Conservation (phyloP, 2,797 vertebrate species). For the Fistularia commersonii region DNA sequence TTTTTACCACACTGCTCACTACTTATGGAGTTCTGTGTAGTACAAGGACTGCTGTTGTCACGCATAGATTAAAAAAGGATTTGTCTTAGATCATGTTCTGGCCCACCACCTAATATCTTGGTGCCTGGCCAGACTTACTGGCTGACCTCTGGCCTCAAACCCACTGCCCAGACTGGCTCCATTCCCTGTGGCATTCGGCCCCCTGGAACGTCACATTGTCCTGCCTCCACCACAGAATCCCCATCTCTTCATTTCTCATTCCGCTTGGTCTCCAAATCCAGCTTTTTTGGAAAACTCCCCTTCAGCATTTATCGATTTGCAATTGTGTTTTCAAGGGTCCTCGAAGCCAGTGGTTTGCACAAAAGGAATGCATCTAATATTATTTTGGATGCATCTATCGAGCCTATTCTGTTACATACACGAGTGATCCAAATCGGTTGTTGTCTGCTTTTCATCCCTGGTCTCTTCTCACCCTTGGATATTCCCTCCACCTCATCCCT, state of each 20-base stretch:
- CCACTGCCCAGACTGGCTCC: slow-evolving; percentile 46
- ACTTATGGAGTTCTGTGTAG: too few relatives aligned
- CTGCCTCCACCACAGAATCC: slow-evolving; percentile 13
- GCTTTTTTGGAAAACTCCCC: slow-evolving; percentile 9
- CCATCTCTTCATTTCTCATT: slow-evolving; percentile 9
- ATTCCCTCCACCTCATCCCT: slow-evolving; percentile 19
- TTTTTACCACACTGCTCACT: too few relatives aligned
- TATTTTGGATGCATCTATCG: slow-evolving; percentile 35
- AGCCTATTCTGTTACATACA: slow-evolving; percentile 39
- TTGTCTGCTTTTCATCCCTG: slow-evolving; percentile 19
- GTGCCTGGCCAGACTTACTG: too few relatives aligned
- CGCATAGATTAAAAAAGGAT: too few relatives aligned
- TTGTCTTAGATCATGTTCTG: too few relatives aligned
- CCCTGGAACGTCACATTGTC: slow-evolving; percentile 28
- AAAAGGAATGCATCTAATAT: slow-evolving; percentile 34
- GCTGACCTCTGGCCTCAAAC: slow-evolving; percentile 27
- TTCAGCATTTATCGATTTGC: slow-evolving; percentile 29
- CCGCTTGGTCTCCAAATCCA: slow-evolving; percentile 24
- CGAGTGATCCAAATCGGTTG: slow-evolving; percentile 27
- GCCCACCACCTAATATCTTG: too few relatives aligned
- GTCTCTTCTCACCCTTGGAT: slow-evolving; percentile 4
- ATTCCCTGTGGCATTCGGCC: slow-evolving; percentile 9
- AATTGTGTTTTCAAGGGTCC: slow-evolving; percentile 26
- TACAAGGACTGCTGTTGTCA: too few relatives aligned
- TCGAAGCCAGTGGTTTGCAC: slow-evolving; percentile 28